These are phyloP conservation scores for Agrilus mali DNA, from an alignment of 2,888 invertebrate genomes.

Conservation along the genomic window DNA sequence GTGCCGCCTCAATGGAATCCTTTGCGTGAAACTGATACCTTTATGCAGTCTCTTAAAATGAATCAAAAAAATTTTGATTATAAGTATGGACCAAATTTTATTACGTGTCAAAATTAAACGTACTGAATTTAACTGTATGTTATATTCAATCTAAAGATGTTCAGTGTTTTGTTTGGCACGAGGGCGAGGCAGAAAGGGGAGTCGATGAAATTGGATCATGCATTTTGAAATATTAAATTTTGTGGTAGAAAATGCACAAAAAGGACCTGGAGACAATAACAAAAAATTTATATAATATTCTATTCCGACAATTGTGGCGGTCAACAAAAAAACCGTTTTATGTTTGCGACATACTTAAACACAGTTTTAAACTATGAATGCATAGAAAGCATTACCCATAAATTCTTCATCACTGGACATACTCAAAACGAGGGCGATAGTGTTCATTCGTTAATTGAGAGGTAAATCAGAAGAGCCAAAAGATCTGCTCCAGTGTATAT, in stretches of 20 bases:
- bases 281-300: background rate
- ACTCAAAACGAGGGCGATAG: slow-evolving; percentile 5
- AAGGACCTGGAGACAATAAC: no score
- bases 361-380: background rate
- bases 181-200: slow-evolving; percentile 1
- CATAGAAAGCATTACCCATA: slow-evolving; percentile 1
- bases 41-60: no score
- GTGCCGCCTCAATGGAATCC: no score
- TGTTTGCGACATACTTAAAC: slow-evolving; percentile 1
- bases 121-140: slow-evolving; percentile 1
- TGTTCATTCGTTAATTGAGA: background rate
- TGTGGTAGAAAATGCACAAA: no score
- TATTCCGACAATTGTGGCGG: slow-evolving; percentile 3
- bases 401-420: slow-evolving; percentile 1
- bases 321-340: slow-evolving; percentile 3
- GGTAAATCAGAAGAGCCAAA: background rate
- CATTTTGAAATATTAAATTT: slow-evolving; percentile 2
- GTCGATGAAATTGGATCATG: slow-evolving; percentile 2
- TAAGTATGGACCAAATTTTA: no score
- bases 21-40: no score
- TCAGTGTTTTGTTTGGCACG: slow-evolving; percentile 3
- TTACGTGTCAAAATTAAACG: background rate
- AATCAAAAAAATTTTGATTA: no score
- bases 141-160: background rate
- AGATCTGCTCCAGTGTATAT: slow-evolving; percentile 1